Evolutionary conservation across 2,888 invertebrate genomes (phyloP), one percentile per base, ranked within the genome.

Genomic region (Protonemura montana): DNA sequence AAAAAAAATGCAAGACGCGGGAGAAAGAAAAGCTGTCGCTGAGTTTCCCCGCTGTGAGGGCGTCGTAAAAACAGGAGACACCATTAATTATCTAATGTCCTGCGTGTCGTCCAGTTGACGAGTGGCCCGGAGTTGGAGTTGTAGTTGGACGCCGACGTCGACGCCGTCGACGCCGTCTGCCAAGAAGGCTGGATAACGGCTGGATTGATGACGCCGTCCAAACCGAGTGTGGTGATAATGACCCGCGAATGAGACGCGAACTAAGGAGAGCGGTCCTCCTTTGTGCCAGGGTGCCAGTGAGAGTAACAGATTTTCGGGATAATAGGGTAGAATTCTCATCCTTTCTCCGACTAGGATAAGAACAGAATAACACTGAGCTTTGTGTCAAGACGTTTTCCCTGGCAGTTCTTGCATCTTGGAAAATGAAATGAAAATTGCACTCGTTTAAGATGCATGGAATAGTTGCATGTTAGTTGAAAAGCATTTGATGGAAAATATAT

Each of bases 61-160:
- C 78, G 59, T 78, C 28, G 78, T 78, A 78, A 78, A 78, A 78
- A 78, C n/a, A 25, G 10, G 59, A 21, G 59, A 59, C 59, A 59
- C 78, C 28, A 78, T 78, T 78, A 78, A 78, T 78, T 78, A 78
- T 78, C 78, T 27, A 78, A 78, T 28, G 78, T 78, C 78, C 78
- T 27, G 26, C 78, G 7, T 21, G 28, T 28, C 78, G 27, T 78
- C 28, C 78, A 27, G 78, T 78, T 78, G 27, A 78, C 78, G 78
- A 78, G 78, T 21, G 78, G 35, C 35, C 35, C 35, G 35, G 35
- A 35, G 35, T 35, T 35, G 5, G 35, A 35, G 35, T 35, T 35
- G 35, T 35, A 35, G 3, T 35, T 10, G 35, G 35, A 35, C 59
- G 59, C 21, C 59, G 21, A 21, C 59, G 59, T 41, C 41, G 41